phyloP scores from a whole-genome alignment of 2,113 vertebrate genomes.

The Muntiacus reevesi region DNA sequence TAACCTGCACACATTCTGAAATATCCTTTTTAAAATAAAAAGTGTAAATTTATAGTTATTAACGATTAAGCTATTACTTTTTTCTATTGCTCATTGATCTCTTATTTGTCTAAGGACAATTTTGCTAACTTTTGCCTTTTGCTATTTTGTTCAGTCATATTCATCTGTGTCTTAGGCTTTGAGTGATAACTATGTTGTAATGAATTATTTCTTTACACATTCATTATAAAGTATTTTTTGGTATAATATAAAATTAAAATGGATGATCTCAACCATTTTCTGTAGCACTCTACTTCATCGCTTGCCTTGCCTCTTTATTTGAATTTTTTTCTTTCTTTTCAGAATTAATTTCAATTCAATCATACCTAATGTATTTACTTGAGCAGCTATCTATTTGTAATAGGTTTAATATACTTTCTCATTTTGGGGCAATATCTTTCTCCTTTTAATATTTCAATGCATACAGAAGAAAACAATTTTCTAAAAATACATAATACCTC shows the following conservation, averaged over 20 bases:
- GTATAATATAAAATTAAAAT: not conserved
- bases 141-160: not conserved
- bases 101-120: not conserved
- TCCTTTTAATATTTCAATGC: not conserved
- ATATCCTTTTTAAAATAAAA: not conserved
- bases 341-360: not conserved
- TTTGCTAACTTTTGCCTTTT: not conserved
- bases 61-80: not conserved
- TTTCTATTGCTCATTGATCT: not conserved
- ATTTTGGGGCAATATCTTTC: not conserved
- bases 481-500: not conserved
- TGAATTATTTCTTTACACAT: not conserved
- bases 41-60: not conserved
- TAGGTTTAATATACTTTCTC: not conserved
- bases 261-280: not conserved
- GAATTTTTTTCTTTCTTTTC: not conserved
- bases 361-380: not conserved
- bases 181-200: not conserved
- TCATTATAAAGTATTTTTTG: not conserved
- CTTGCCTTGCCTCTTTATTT: not conserved
- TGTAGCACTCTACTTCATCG: not conserved
- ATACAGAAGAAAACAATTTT: not conserved
- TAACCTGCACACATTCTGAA: not conserved
- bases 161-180: not conserved
- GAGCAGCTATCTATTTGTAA: not conserved